phyloP scores from a whole-genome alignment of 53 echinoderm and acorn worm genomes.

The Henricia sp. region DNA sequence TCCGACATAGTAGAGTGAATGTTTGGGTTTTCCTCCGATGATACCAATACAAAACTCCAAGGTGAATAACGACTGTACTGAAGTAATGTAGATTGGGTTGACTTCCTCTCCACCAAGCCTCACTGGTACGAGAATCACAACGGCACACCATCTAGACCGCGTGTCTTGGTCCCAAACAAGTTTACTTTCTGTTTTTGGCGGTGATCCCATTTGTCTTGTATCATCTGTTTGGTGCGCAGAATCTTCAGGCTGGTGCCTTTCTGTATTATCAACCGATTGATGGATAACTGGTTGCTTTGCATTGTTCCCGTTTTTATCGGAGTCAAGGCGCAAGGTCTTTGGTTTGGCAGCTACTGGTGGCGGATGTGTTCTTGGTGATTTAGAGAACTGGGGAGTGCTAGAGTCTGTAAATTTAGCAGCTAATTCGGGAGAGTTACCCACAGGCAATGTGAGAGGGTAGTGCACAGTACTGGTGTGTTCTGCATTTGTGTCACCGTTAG shows the following conservation, averaged over 20 bases:
- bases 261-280: background rate
- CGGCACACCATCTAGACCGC: conserved; percentile 74
- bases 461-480: background rate
- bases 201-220: background rate
- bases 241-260: conserved; percentile 3
- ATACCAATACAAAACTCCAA: conserved; percentile 95
- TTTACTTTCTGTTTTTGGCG: background rate
- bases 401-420: conserved; percentile 8
- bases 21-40: conserved; percentile 98
- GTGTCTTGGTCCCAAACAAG: background rate
- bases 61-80: conserved; percentile 88
- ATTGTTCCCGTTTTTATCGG: conserved; percentile 14
- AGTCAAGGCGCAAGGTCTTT: background rate
- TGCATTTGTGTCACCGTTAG: background rate
- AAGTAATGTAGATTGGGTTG: conserved; percentile 87
- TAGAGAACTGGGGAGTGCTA: background rate
- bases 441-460: background rate
- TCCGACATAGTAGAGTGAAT: conserved; percentile 96
- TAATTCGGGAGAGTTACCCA: background rate
- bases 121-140: conserved; percentile 87
- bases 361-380: background rate
- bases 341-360: conserved; percentile 10
- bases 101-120: conserved; percentile 96
- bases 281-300: too few relatives aligned
- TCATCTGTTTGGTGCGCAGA: background rate